Evolutionary conservation across 2,797 vertebrate species (phyloP).

Genomic region (Tapera naevia): DNA sequence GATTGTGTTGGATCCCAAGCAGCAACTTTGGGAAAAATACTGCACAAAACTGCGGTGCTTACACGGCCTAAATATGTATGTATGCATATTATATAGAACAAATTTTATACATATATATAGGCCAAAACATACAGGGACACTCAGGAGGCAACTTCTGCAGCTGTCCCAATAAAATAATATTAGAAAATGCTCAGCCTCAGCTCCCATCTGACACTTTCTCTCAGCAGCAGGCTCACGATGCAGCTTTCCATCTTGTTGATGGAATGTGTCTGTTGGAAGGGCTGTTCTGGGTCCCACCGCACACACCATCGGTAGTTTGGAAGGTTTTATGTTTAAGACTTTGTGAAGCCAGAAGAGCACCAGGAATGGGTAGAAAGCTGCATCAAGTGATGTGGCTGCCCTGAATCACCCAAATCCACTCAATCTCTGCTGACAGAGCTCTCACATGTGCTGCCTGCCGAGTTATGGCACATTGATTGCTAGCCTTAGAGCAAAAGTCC

Average conservation of each 20-base stretch:
- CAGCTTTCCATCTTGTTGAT: background rate
- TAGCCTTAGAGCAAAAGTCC: background rate
- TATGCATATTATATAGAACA: background rate
- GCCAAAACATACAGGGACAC: background rate
- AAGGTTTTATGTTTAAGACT: background rate
- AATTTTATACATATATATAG: background rate
- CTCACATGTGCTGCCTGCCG: rapidly evolving
- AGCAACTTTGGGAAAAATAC: background rate
- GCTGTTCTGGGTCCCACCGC: background rate
- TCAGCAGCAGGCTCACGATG: rapidly evolving
- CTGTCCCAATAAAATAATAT: background rate
- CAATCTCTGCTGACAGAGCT: background rate
- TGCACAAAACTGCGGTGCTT: background rate
- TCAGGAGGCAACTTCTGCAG: background rate
- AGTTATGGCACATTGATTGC: rapidly evolving
- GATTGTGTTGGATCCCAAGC: rapidly evolving
- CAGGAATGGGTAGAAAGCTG: background rate
- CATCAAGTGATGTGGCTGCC: background rate
- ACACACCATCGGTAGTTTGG: rapidly evolving
- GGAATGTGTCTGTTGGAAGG: background rate
- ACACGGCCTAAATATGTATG: too few species aligned
- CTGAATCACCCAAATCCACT: background rate
- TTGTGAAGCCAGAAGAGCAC: background rate
- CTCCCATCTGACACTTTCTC: too few species aligned
- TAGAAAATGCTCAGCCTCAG: background rate